Evolutionary conservation across 92 coral and sea anemone species (phyloP).

Genomic region (Palythoa grandis): DNA sequence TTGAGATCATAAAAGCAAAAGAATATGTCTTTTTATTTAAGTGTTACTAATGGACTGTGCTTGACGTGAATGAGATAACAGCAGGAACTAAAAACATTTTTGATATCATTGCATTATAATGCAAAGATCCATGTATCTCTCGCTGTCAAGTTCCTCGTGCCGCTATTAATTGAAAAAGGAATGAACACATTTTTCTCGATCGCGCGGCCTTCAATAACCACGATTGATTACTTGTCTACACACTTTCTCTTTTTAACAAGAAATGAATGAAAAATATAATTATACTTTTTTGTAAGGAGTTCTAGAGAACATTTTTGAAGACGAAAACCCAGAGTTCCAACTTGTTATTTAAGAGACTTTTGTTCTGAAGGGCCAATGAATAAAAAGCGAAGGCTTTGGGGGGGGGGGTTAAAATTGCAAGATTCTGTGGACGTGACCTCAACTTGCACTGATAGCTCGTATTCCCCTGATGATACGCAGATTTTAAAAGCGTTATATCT

Average conservation of each 20-base stretch:
- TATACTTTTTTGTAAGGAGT: too few relatives aligned
- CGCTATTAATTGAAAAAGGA: background rate
- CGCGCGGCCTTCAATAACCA: background rate
- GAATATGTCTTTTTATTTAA: background rate
- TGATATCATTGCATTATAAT: background rate
- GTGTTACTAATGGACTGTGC: background rate
- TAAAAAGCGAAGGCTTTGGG: too few relatives aligned
- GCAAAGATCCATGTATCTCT: background rate
- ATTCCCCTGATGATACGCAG: background rate
- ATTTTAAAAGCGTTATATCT: background rate
- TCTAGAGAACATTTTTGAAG: too few relatives aligned
- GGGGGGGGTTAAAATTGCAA: background rate
- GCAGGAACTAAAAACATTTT: conserved; percentile 4
- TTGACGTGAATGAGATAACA: background rate
- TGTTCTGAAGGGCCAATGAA: too few relatives aligned
- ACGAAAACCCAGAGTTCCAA: too few relatives aligned
- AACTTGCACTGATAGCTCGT: background rate
- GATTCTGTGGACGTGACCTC: background rate
- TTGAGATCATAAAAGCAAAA: background rate
- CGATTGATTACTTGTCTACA: background rate
- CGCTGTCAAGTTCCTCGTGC: background rate
- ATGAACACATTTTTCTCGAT: background rate
- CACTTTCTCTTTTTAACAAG: background rate
- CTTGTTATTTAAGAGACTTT: too few relatives aligned
- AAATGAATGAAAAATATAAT: background rate